These are phyloP conservation scores for Eubucco bourcierii DNA, from an alignment of 2,113 vertebrate species.

Conservation along the genomic window DNA sequence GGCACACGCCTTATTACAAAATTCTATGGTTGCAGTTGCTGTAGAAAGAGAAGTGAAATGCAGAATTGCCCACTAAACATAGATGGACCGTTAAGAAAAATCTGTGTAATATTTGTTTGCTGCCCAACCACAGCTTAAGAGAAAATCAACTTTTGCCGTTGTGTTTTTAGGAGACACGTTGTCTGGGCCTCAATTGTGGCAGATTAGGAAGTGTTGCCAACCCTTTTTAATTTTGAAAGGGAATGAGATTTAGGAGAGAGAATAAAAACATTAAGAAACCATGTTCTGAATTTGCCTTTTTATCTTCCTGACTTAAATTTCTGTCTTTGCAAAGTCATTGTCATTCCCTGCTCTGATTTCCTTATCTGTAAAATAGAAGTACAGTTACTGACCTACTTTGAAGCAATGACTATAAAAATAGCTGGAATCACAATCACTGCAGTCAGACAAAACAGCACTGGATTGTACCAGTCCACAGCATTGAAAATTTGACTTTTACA, in stretches of 20 bases:
- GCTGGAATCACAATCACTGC: not conserved
- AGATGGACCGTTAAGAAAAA: not conserved
- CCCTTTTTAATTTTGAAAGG: not conserved
- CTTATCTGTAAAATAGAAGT: not conserved
- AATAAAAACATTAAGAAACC: not conserved
- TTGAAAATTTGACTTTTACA: not conserved
- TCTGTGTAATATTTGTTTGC: not conserved
- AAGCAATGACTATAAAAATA: not conserved
- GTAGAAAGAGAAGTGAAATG: not conserved
- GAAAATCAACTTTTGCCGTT: not conserved
- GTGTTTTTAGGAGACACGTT: not conserved
- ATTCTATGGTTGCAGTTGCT: not conserved
- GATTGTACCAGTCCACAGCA: not conserved
- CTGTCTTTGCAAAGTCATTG: not conserved
- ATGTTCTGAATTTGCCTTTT: not conserved
- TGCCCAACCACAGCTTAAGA: not conserved
- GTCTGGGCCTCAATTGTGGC: not conserved
- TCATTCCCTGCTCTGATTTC: not conserved
- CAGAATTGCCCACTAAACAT: not conserved
- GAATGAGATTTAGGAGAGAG: not conserved
- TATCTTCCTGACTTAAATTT: not conserved
- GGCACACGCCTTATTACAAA: not conserved
- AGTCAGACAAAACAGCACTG: not conserved
- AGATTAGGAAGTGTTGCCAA: not conserved
- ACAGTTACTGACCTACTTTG: conserved; percentile 23